Evolutionary conservation across 2,888 invertebrate genomes (phyloP).

Genomic region (Patella pellucida): DNA sequence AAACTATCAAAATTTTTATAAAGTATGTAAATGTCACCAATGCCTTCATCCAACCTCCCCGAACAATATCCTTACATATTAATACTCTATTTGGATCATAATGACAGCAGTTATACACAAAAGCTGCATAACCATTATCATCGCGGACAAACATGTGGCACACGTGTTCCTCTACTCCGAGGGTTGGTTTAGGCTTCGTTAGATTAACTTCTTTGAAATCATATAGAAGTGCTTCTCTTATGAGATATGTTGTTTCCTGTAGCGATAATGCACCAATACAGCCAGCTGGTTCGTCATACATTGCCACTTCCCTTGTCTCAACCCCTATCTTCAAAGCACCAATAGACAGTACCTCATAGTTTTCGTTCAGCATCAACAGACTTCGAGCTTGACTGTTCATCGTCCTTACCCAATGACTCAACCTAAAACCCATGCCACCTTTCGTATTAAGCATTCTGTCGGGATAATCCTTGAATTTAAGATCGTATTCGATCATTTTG

Average conservation of each 20-base stretch:
- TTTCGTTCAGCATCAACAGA: constrained; percentile 56
- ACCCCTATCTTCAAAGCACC: constrained; percentile 53
- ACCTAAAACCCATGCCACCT: background rate
- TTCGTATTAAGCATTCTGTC: background rate
- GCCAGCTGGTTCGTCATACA: constrained; percentile 45
- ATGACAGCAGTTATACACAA: constrained; percentile 40
- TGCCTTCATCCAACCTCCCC: constrained; percentile 47
- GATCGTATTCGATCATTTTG: background rate
- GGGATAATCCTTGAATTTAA: background rate
- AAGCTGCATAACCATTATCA: constrained; percentile 30
- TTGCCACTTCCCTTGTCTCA: constrained; percentile 40
- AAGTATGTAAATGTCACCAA: constrained; percentile 46
- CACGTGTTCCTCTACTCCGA: constrained; percentile 26
- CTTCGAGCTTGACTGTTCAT: constrained; percentile 53
- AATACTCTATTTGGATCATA: constrained; percentile 16
- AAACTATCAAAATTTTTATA: constrained; percentile 51
- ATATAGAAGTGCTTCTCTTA: constrained; percentile 47
- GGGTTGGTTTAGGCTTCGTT: background rate
- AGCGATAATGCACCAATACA: constrained; percentile 44
- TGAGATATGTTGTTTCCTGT: constrained; percentile 26
- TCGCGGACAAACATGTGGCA: constrained; percentile 42
- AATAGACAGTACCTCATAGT: constrained; percentile 57
- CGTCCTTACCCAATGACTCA: constrained; percentile 49
- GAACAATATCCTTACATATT: constrained; percentile 33
- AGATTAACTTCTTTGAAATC: constrained; percentile 41